Evolutionary conservation across 2,797 vertebrate species (phyloP).

Genomic region (Lycodopsis pacificus): DNA sequence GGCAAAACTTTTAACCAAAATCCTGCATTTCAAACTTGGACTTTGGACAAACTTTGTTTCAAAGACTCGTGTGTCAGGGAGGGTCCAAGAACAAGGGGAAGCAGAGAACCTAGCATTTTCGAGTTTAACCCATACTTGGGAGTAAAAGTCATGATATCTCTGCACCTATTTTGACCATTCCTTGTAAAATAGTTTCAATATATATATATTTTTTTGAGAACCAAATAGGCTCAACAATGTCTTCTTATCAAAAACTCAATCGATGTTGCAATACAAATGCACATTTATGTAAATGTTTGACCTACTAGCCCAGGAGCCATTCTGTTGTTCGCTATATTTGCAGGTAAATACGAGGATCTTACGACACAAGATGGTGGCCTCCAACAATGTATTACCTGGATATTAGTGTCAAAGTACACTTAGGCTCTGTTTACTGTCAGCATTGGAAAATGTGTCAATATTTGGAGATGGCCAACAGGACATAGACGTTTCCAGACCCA

Average conservation of each 20-base stretch:
- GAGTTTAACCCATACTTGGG: not conserved
- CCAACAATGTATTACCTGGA: constrained; percentile 3
- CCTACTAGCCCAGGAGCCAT: no score
- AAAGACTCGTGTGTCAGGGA: not conserved
- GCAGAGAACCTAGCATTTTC: rapidly evolving
- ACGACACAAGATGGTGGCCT: not conserved
- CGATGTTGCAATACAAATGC: no score
- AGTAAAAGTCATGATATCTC: no score
- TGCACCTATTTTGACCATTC: no score
- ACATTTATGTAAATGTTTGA: no score
- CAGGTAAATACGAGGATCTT: not conserved
- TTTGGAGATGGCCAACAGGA: constrained; percentile 13
- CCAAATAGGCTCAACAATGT: no score
- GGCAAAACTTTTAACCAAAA: not conserved
- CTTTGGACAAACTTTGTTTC: not conserved
- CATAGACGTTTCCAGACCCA: constrained; percentile 8
- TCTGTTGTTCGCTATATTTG: no score
- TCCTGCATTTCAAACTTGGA: not conserved
- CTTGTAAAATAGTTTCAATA: no score
- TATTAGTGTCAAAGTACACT: constrained; percentile 39
- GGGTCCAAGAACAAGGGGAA: not conserved
- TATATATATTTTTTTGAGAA: no score
- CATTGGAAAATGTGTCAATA: constrained; percentile 20
- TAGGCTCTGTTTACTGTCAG: constrained; percentile 41
- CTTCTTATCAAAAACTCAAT: no score